Base-by-base conservation (phyloP, 2,797 vertebrate species). In the Thamnophis elegans region DNA sequence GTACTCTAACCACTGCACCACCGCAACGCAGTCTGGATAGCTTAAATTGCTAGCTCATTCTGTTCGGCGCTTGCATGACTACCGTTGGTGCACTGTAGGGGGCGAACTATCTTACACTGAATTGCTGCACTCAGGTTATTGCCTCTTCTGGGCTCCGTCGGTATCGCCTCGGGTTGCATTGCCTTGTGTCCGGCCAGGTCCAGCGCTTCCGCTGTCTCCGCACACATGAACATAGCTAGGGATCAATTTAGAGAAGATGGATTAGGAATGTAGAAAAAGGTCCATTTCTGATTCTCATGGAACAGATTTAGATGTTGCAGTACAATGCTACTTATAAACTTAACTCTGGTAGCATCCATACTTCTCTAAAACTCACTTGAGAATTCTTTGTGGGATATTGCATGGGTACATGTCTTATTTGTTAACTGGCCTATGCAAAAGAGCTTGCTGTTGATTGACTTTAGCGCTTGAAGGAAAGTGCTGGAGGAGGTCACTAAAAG, bases 141-240 rank as follows among this genome's bases (percentile, higher is more conserved):
- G 60, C 10, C 10, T 62, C 14, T 68, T 68, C 14, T 68, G 65
- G 65, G 65, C n/a, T 68, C 2, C 1, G 0, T 14, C 2, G 1
- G 14, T 68, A 13, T 32, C 11, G 6, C n/a, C 5, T 68, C 2
- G 0, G 18, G 6, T 68, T 68, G n/a, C 0, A 0, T 68, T 18
- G n/a, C 2, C n/a, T 68, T 68, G n/a, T 1, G 0, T 68, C n/a
- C 6, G 2, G n/a, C 14, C 14, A 68, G 6, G 14, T 68, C 14
- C 65, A 32, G 3, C 0, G 0, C 2, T 68, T n/a, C n/a, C n/a
- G n/a, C n/a, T n/a, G 65, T 14, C 32, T 32, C 65, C 1, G 2
- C n/a, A 68, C n/a, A 32, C 14, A 68, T 32, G n/a, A 68, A 32
- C 0, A 1, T 14, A 68, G 14, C 65, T 32, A 68, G 20, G 73